Base-by-base conservation (phyloP, 2,888 invertebrate species). In the Ferrisia virgata region DNA sequence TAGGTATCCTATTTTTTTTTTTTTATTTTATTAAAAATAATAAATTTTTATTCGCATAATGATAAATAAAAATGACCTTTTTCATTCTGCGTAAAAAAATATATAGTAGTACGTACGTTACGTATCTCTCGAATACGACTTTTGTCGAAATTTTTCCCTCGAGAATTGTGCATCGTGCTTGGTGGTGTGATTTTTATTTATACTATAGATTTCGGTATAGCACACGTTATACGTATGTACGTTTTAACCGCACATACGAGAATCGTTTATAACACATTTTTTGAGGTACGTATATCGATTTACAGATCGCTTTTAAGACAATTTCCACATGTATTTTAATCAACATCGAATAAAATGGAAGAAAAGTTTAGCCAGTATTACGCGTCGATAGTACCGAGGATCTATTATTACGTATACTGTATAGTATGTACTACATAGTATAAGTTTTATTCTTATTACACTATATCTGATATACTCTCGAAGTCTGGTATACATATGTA, bases 281-380 rank as follows among this genome's bases (percentile, higher is more conserved):
- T 40, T 13, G 8, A 40, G 40, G 8, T 40, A 40, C 6, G 40
- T 4, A 4, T 40, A 40, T 40, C 13, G 43, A 43, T 13, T n/a
- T n/a, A 13, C 47, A 9, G 47, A 47, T 47, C 47, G 47, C 18
- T 47, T 47, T 47, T 9, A 18, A 8, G n/a, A 47, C 47, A n/a
- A 47, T 47, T 47, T 47, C 25, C 58, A 28, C 58, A 64, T 64
- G 58, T 64, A 64, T 64, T 64, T 64, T 64, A 64, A 64, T 64
- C 58, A 28, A 25, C 58, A 13, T 64, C 28, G 28, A 64, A 64
- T 64, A 28, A 64, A 25, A 64, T 25, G 18, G n/a, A 47, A 18
- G 4, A 64, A 64, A 64, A 64, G 58, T 64, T 64, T 28, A 64
- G 11, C 22, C 58, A 28, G 58, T 9, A 28, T 64, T 22, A 43